Conservation (phyloP, 2,888 invertebrate species). For the Palloptera scutellata region DNA sequence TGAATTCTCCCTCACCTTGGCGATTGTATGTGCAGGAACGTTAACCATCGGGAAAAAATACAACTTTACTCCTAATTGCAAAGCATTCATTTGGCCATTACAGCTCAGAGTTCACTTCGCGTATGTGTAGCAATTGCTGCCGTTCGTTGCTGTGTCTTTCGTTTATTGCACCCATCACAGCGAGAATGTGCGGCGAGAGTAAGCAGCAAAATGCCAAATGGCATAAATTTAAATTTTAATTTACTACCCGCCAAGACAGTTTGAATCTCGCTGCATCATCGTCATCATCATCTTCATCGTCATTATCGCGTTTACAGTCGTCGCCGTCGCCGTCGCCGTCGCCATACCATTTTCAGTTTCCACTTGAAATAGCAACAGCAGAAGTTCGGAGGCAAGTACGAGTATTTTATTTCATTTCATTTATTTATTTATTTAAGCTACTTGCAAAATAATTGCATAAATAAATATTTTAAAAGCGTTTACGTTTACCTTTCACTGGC, state of each 20-base stretch:
- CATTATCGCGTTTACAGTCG: background rate
- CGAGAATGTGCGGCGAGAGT: background rate
- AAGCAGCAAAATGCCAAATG: slow-evolving; percentile 39
- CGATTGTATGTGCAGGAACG: no score
- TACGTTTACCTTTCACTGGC: background rate
- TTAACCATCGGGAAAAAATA: no score
- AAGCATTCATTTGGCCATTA: no score
- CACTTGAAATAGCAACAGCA: no score
- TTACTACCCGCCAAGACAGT: slow-evolving; percentile 46
- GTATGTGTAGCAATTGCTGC: background rate
- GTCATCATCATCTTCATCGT: background rate
- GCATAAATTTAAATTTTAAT: slow-evolving; percentile 61
- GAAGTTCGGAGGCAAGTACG: no score
- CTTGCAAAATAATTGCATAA: slow-evolving; percentile 61
- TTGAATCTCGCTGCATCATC: background rate
- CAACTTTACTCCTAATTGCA: no score
- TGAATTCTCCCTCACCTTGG: no score
- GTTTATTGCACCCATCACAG: slow-evolving; percentile 26
- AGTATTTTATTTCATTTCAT: slow-evolving; percentile 43
- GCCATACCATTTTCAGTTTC: no score
- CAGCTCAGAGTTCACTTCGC: no score
- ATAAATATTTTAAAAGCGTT: slow-evolving; percentile 55
- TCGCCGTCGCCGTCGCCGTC: slow-evolving; percentile 1
- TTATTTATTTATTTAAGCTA: slow-evolving; percentile 60
- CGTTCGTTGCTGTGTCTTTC: slow-evolving; percentile 11